A percentile compares a stretch with the other conserved stretches of the same genome.
Conservation (phyloP, 2,888 invertebrate species). For the Leucophenga montana region DNA sequence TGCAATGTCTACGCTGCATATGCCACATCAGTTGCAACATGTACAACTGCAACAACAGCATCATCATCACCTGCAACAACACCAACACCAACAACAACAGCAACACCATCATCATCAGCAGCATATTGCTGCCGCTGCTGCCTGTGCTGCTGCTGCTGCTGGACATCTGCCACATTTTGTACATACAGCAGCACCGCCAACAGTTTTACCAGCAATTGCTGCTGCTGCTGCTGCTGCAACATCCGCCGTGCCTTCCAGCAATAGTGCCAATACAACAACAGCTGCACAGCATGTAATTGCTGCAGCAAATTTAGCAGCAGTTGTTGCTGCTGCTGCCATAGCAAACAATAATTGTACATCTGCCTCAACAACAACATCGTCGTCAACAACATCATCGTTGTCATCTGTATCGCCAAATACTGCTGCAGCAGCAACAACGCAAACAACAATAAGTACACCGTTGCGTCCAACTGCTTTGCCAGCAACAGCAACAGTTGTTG, state of each 20-base stretch:
- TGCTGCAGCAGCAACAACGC: neutral
- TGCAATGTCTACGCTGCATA: conserved; percentile 15
- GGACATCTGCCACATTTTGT: conserved; percentile 28
- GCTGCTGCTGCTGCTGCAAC: conserved; percentile 15
- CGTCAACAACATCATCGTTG: neutral
- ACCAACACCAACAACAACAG: neutral
- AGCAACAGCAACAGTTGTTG: conserved; percentile 41
- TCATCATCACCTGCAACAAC: neutral
- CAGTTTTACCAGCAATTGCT: conserved; percentile 10
- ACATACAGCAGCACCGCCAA: conserved; percentile 37
- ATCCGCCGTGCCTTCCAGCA: conserved; percentile 35
- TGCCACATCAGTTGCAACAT: neutral
- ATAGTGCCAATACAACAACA: conserved; percentile 17
- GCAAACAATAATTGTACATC: conserved; percentile 26
- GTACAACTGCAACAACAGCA: neutral
- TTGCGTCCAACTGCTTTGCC: conserved; percentile 50
- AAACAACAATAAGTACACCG: conserved; percentile 37
- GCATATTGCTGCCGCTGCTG: neutral
- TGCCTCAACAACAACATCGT: neutral
- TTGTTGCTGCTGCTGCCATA: conserved; percentile 51
- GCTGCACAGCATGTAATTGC: conserved; percentile 44
- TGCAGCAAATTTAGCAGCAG: conserved; percentile 57
- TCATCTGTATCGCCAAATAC: neutral
- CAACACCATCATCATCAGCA: conserved; percentile 6
- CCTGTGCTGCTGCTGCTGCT: conserved; percentile 11